These are phyloP conservation scores for Ernsta delagoae DNA, from an alignment of 2,888 invertebrate genomes.

Conservation along the genomic window DNA sequence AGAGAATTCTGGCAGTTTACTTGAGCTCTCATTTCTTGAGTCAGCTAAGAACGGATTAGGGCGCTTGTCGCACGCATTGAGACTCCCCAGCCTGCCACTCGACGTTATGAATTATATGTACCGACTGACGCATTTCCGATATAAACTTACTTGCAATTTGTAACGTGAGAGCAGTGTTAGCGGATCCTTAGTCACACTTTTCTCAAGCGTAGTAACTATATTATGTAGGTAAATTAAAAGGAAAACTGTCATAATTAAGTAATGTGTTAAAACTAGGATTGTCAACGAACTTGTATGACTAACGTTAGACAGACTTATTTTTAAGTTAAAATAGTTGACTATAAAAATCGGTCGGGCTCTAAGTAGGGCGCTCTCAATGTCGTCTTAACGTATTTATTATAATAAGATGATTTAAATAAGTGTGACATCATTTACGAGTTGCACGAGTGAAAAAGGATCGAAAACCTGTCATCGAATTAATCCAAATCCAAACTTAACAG, in stretches of 20 bases:
- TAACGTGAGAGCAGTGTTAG: slow-evolving; percentile 8
- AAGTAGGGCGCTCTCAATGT: too few species aligned
- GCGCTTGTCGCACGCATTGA: slow-evolving; percentile 66
- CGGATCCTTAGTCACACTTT: background rate
- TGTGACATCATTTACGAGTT: background rate
- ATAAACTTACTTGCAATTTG: slow-evolving; percentile 34
- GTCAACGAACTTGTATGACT: too few species aligned
- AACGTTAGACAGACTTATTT: too few species aligned
- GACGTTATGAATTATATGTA: slow-evolving; percentile 56
- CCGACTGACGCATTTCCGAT: slow-evolving; percentile 41
- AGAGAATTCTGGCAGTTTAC: slow-evolving; percentile 50
- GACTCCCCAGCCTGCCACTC: slow-evolving; percentile 52
- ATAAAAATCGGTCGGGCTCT: too few species aligned
- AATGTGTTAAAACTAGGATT: too few species aligned
- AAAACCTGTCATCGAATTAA: slow-evolving; percentile 20
- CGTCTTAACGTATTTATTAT: background rate
- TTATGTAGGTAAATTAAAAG: too few species aligned
- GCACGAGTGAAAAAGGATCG: background rate
- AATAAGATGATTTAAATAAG: slow-evolving; percentile 3
- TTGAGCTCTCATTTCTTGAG: slow-evolving; percentile 63
- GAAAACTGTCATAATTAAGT: too few species aligned
- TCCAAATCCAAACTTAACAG: slow-evolving; percentile 21
- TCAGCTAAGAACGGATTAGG: slow-evolving; percentile 74
- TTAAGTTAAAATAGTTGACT: too few species aligned
- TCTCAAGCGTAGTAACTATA: too few species aligned